phyloP scores from a whole-genome alignment of 1,140 invertebrate species.

The Eufriesea mexicana region DNA sequence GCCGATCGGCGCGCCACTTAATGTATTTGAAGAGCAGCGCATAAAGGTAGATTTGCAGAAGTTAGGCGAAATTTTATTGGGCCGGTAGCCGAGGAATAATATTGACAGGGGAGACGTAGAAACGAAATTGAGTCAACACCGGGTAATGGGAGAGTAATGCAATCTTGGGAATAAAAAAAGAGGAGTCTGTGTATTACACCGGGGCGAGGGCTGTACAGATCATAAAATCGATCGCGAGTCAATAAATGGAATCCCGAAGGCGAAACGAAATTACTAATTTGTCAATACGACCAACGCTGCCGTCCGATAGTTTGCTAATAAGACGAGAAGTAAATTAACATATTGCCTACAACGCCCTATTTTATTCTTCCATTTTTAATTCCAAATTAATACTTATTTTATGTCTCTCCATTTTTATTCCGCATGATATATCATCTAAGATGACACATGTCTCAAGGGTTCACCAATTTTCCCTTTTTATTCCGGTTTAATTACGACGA shows the following conservation, averaged over 20 bases:
- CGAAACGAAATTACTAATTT: neutral
- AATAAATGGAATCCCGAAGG: conserved; percentile 14
- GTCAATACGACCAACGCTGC: neutral
- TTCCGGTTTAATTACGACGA: no score
- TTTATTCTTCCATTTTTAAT: neutral
- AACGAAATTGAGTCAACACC: conserved; percentile 50
- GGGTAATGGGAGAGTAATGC: conserved; percentile 49
- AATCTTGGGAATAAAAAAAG: conserved; percentile 9
- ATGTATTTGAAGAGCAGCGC: conserved; percentile 28
- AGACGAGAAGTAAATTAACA: neutral
- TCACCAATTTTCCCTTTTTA: no score
- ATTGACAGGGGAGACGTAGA: conserved; percentile 43
- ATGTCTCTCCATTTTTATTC: no score
- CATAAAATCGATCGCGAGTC: conserved; percentile 35
- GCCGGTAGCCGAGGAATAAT: conserved; percentile 36
- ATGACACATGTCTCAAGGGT: no score
- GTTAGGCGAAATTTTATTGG: conserved; percentile 44
- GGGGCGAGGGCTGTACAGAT: neutral
- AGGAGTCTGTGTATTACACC: conserved; percentile 6
- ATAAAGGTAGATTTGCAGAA: conserved; percentile 40
- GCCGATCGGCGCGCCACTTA: neutral
- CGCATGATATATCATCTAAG: no score
- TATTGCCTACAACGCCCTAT: neutral
- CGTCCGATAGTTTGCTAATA: neutral
- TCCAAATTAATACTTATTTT: neutral